These are phyloP conservation scores for Leucophenga maculata DNA, from an alignment of 2,888 invertebrate species.

Conservation along the genomic window DNA sequence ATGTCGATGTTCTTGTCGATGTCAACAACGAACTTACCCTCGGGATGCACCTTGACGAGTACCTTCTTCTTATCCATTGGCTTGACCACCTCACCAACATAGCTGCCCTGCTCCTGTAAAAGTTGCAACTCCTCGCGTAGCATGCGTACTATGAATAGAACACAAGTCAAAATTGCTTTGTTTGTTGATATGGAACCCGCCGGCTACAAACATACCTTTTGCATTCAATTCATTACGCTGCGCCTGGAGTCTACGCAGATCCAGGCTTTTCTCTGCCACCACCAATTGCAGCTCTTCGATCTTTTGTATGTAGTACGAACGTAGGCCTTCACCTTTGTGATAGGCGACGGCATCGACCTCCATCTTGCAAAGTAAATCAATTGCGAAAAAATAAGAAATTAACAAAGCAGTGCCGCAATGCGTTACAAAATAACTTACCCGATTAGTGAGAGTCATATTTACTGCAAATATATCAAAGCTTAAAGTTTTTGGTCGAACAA, in stretches of 20 bases:
- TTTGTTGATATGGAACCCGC: too few species aligned
- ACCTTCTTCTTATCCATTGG: slow-evolving; percentile 99
- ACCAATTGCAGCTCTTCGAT: slow-evolving; percentile 96
- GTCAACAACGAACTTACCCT: slow-evolving; percentile 99
- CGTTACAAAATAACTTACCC: too few species aligned
- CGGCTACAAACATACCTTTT: slow-evolving; percentile 82
- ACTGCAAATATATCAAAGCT: neutral
- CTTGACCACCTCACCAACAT: slow-evolving; percentile 99
- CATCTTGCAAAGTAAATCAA: slow-evolving; percentile 55
- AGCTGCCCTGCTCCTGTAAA: slow-evolving; percentile 96
- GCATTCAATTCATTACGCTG: slow-evolving; percentile 99
- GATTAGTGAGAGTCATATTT: slow-evolving; percentile 66
- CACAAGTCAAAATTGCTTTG: too few species aligned
- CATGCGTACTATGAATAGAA: slow-evolving; percentile 87
- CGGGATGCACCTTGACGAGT: slow-evolving; percentile 97
- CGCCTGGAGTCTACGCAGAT: slow-evolving; percentile 95
- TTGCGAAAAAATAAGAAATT: neutral
- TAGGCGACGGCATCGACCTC: slow-evolving; percentile 62
- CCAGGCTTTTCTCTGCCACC: slow-evolving; percentile 98
- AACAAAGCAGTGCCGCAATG: too few species aligned
- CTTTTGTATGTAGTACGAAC: slow-evolving; percentile 97
- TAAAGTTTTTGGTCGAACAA: too few species aligned
- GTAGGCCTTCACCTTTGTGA: slow-evolving; percentile 84
- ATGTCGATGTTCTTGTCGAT: slow-evolving; percentile 99
- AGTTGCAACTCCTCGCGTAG: slow-evolving; percentile 96